Evolutionary conservation across 92 coral and sea anemone genomes (phyloP), one percentile per base, ranked within the genome.

Genomic region (Heteractis magnifica): DNA sequence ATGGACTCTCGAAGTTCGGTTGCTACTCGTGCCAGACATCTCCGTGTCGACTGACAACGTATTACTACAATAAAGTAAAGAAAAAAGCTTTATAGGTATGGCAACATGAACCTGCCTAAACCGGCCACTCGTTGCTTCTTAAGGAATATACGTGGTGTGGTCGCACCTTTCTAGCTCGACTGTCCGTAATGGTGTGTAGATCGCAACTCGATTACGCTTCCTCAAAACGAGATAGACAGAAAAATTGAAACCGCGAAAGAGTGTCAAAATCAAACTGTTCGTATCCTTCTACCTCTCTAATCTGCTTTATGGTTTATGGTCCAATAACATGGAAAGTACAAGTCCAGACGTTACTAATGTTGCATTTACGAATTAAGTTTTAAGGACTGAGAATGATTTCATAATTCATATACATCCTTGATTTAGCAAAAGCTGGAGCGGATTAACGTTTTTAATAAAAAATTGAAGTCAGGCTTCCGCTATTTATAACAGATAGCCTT

Each of bases 1-100:
- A 74, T 94, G 91, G 14, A 91, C 94, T 15, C 88, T 89, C 21
- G 94, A 88, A 44, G 89, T 77, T 20, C 91, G 85, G 13, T 60
- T 59, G 83, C 19, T 77, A 73, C 21, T 78, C 34, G 48, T 23
- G 8, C 26, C 78, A 53, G 83, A 77, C 88, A 85, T 85, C 65
- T 85, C 83, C 20, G 88, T 85, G 51, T 68, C 88, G 48, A 85
- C 88, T 56, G 88, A 77, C 26, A 85, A 77, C 18, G 88, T 79
- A 62, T 85, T 85, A 18, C 88, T 77, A 16, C 44, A 34, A 34
- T 34, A 34, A 34, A 10, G 14, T 70, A 55, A 74, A 74, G 34
- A 82, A 73, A 72, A 8, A 44, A 68, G 6, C 7, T 3, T 20
- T 20, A 68, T 26, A 68, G 16, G 15, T n/a, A 6, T 10, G 23